Base-by-base conservation (phyloP, 2,888 invertebrate genomes). In the Cremastinae sp. region DNA sequence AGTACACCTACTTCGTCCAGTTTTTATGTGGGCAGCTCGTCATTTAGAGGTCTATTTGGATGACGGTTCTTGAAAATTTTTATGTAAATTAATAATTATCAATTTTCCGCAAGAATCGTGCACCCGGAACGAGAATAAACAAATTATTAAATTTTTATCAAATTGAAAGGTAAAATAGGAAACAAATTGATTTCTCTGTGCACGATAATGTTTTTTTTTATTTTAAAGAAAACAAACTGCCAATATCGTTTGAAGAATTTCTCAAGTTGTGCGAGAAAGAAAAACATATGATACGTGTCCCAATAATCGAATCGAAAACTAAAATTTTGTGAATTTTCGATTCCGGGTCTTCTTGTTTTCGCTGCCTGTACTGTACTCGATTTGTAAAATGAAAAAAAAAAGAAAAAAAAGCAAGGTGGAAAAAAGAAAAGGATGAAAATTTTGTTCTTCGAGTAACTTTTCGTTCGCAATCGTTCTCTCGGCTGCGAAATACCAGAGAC, bases 1-100 rank as follows among this genome's bases (percentile, higher is more conserved):
- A 12, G 22, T 8, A 74, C 16, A 84, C 78, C 80, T 79, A 84
- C 81, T 84, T 84, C 82, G 85, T 86, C 83, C 85, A 85, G 84
- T 86, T 86, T 85, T 85, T 85, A 86, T 84, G 82, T 84, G 82
- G 83, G 84, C 85, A 82, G 79, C 80, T 84, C 84, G 82, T 82
- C 66, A 8, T 58, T 51, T 56, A 28, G 38, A 56, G 61, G 14
- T 36, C 34, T n/a, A 66, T 43, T 49, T 47, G n/a, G 22, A 43
- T 45, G 28, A 68, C 18, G 62, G 49, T 80, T 80, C 81, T 83
- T 79, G 80, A 81, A 64, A 61, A 14, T 71, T 71, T 36, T 66
- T 59, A 47, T 66, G 47, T 49, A 16, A 47, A 61, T 10, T 47
- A 47, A 41, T 61, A 28, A 22, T 45, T 16, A 18, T 62, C 18